Percentiles rank a stretch among this genome's conserved stretches.
phyloP scores from a whole-genome alignment of 2,888 invertebrate genomes.

The Dolichomitus sp. region DNA sequence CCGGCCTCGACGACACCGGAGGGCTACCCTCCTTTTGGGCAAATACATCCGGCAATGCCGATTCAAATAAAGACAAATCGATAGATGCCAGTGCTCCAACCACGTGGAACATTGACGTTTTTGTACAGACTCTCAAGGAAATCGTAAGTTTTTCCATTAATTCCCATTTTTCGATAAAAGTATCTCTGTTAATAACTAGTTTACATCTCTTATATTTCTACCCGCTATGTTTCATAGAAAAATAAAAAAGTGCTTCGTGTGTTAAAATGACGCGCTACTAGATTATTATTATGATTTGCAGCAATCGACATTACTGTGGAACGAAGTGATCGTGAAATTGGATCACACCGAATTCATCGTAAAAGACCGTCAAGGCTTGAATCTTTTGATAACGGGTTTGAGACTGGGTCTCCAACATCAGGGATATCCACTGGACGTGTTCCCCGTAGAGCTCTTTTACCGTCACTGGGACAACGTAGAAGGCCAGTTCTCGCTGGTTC shows the following conservation, averaged over 20 bases:
- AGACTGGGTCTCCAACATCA: constrained; percentile 93
- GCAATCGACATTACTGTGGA: constrained; percentile 94
- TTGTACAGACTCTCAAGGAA: constrained; percentile 97
- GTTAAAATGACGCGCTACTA: too few relatives aligned
- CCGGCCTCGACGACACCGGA: constrained; percentile 90
- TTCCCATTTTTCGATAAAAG: not conserved
- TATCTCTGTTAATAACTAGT: not conserved
- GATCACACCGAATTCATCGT: constrained; percentile 97
- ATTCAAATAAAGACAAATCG: constrained; percentile 85
- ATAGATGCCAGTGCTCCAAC: constrained; percentile 84
- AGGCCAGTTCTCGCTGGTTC: constrained; percentile 96
- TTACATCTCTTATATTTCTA: too few relatives aligned
- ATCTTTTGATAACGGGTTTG: constrained; percentile 93
- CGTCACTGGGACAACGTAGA: constrained; percentile 97
- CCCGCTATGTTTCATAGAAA: too few relatives aligned
- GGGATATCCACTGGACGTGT: constrained; percentile 90
- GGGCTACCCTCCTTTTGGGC: constrained; percentile 87
- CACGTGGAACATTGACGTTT: constrained; percentile 97
- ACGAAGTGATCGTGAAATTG: constrained; percentile 95
- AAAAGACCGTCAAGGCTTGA: constrained; percentile 95
- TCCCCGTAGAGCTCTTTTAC: constrained; percentile 96
- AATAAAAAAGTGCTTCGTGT: too few relatives aligned
- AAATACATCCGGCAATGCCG: constrained; percentile 88
- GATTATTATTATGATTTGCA: constrained; percentile 69
- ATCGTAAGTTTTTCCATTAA: constrained; percentile 87